Conservation (phyloP, 2,113 vertebrate species). For the Chaetorhynchus papuensis region DNA sequence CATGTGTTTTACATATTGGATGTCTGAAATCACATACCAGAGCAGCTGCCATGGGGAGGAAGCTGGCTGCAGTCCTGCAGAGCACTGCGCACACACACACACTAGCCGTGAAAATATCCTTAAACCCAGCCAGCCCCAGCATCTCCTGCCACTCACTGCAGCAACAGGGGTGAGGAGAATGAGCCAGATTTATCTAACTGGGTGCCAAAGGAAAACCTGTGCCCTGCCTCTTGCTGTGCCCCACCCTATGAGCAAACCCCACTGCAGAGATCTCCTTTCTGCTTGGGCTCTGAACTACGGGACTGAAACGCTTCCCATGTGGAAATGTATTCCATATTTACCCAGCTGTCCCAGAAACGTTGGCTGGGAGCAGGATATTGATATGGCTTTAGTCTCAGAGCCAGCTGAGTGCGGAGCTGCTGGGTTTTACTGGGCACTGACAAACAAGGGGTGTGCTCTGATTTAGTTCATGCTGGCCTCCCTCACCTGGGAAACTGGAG, state of each 20-base stretch:
- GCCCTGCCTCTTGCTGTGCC: background rate
- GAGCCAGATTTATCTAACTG: background rate
- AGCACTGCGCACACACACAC: background rate
- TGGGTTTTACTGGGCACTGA: background rate
- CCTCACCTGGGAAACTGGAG: background rate
- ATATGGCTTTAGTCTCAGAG: background rate
- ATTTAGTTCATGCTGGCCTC: background rate
- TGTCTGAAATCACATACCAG: slow-evolving; percentile 17
- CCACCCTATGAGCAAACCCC: background rate
- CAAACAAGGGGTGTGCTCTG: background rate
- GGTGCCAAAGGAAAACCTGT: background rate
- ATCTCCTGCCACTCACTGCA: background rate
- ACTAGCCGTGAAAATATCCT: background rate
- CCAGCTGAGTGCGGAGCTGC: background rate
- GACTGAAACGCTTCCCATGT: background rate
- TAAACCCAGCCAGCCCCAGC: background rate
- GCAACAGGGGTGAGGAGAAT: background rate
- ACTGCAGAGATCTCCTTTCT: background rate
- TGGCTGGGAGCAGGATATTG: background rate
- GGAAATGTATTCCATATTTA: background rate
- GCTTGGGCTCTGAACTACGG: background rate
- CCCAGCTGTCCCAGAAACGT: background rate
- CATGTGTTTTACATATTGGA: slow-evolving; percentile 48
- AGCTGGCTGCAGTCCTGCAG: background rate
- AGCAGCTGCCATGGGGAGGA: background rate